Evolutionary conservation across 2,888 invertebrate genomes (phyloP), one percentile per base, ranked within the genome.

Genomic region (Macrosoma leucophasiata): DNA sequence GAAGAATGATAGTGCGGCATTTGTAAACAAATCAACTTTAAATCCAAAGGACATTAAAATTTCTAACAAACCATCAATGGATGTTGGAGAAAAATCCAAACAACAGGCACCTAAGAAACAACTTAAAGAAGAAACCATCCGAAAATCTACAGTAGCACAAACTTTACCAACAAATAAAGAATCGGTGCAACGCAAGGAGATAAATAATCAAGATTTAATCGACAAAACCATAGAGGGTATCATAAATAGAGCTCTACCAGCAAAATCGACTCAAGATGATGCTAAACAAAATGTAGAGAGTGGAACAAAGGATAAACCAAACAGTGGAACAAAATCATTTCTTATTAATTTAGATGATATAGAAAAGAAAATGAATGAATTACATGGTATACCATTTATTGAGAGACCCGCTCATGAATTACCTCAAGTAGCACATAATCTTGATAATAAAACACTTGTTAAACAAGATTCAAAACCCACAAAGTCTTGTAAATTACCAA

Each of bases 351-450:
- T 78, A 24, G 78, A 82, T 42, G 76, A 70, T 23, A 77, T 84
- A 36, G 82, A 84, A 63, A 75, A 67, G 62, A 74, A 81, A 56
- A 82, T 84, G 82, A 82, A 81, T 38, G 82, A 82, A 49, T 52
- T 82, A 33, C 84, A 84, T 41, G 84, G 84, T 9, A 76, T 79
- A 19, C 74, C 75, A 15, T 74, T 72, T 37, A 64, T 73, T 8
- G 78, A 78, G 48, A 58, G 73, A 44, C 73, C 77, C 13, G 52
- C 62, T 2, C 71, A 76, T 46, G 73, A 78, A 50, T 46, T 71
- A 22, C 69, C 74, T 7, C 54, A 63, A 38, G 51, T 62, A 20
- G 4, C 46, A 17, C 46, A 46, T 18, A 59, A 57, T 33, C 13
- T 53, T 14, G 65, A 62, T 9, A 21, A 39, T 9, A 71, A 65